Evolutionary conservation across 1,140 invertebrate genomes (phyloP), one percentile per base, ranked within the genome.

Genomic region (Drosophila bocki): DNA sequence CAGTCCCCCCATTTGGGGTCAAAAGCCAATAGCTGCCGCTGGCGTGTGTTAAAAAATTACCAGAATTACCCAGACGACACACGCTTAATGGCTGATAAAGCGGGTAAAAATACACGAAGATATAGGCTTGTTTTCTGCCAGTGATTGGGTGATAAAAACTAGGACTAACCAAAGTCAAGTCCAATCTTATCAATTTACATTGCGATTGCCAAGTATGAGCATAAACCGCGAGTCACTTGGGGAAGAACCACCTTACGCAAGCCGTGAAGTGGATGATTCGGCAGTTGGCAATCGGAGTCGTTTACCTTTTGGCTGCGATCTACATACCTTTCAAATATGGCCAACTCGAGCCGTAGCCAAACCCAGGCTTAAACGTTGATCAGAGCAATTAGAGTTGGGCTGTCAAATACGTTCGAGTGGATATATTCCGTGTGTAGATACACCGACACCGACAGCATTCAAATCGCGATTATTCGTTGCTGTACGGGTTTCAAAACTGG

Each of bases 401-500:
- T 82, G 82, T 86, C 82, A 86, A 82, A 72, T 68, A 37, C 19
- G 41, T 54, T 37, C 33, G 37, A 50, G 68, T 62, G 19, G 48
- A n/a, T 47, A 44, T 71, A 42, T 63, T 61, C 41, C 67, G 37
- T 54, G 22, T 50, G 50, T 53, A 15, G 33, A 7, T 33, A 70
- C 12, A 39, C 47, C 9, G 48, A 51, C 48, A 33, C n/a, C 29
- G 64, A 57, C 50, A 57, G 68, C 69, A 75, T 75, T 75, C 70
- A 75, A 75, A 75, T 79, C 64, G 76, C 70, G 77, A 65, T 65
- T 72, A 75, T 69, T 72, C 57, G 60, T 50, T 37, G 35, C 9
- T 65, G 69, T 71, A 51, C 67, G 44, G 48, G 67, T 72, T 59
- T 71, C 15, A 74, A 82, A 86, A 86, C 83, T 86, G 82, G 82